Evolutionary conservation across 2,797 vertebrate genomes (phyloP).

Genomic region (Cryptoblepharus egeriae): DNA sequence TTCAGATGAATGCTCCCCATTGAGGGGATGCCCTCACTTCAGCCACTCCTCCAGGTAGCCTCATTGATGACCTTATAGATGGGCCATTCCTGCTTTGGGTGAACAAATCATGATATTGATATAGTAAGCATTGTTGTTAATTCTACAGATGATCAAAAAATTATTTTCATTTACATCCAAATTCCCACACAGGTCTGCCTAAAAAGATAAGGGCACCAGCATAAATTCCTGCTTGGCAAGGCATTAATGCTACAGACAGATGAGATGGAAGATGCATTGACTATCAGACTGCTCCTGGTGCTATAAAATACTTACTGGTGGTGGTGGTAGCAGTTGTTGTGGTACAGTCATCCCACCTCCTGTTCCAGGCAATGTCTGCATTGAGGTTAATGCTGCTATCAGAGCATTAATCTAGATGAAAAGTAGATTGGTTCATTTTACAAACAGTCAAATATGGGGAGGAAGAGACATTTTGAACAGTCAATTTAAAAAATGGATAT

Average conservation of each 20-base stretch:
- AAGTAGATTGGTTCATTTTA: neutral
- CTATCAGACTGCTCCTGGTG: neutral
- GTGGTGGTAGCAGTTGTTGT: conserved; percentile 43
- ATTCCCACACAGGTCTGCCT: neutral
- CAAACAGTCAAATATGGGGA: neutral
- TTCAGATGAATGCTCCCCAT: no score
- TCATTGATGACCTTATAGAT: no score
- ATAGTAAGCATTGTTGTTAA: neutral
- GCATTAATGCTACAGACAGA: neutral
- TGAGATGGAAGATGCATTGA: neutral
- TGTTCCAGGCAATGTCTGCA: conserved; percentile 8
- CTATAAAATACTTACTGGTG: neutral
- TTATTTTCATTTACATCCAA: neutral
- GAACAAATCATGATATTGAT: neutral
- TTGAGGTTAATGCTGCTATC: neutral
- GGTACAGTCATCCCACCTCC: neutral
- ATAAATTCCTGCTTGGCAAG: neutral
- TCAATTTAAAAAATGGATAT: neutral
- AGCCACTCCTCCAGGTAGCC: no score
- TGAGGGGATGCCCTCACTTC: no score
- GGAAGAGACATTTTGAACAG: neutral
- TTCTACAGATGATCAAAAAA: neutral
- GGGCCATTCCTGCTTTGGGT: no score
- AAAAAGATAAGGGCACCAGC: neutral
- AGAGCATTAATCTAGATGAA: conserved; percentile 27